Conservation (phyloP, 2,888 invertebrate species). For the Metalampra italica region DNA sequence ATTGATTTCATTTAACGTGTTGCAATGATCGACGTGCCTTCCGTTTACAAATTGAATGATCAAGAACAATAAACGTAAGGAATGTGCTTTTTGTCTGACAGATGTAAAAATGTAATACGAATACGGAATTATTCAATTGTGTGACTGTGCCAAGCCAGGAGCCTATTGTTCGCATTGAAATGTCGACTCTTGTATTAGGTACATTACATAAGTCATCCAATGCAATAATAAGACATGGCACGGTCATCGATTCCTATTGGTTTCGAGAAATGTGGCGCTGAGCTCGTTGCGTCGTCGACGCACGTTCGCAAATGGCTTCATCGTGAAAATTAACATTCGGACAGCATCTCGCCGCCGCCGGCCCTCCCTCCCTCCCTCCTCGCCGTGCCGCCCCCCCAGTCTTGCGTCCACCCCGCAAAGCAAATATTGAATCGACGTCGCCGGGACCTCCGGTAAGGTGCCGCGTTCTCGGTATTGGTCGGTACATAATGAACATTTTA, state of each 20-base stretch:
- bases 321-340: constrained; percentile 73
- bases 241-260: constrained; percentile 46
- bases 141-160: constrained; percentile 28
- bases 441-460: constrained; percentile 60
- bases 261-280: constrained; percentile 59
- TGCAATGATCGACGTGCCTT: constrained; percentile 1
- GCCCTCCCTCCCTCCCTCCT: constrained; percentile 20
- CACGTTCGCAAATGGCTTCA: constrained; percentile 72
- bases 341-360: constrained; percentile 44
- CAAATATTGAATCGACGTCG: constrained; percentile 64
- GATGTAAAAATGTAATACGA: constrained; percentile 22
- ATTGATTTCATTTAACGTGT: neutral
- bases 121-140: constrained; percentile 32
- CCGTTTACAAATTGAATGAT: constrained; percentile 1
- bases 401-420: constrained; percentile 28
- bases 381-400: constrained; percentile 30
- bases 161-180: constrained; percentile 27
- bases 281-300: constrained; percentile 53
- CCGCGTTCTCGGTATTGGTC: constrained; percentile 45
- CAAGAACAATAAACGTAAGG: constrained; percentile 29
- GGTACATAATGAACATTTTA: constrained; percentile 40
- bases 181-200: constrained; percentile 23
- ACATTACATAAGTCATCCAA: constrained; percentile 57
- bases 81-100: constrained; percentile 33
- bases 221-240: constrained; percentile 54